Base-by-base conservation (phyloP, 1,140 invertebrate species). In the Nasonia giraulti region DNA sequence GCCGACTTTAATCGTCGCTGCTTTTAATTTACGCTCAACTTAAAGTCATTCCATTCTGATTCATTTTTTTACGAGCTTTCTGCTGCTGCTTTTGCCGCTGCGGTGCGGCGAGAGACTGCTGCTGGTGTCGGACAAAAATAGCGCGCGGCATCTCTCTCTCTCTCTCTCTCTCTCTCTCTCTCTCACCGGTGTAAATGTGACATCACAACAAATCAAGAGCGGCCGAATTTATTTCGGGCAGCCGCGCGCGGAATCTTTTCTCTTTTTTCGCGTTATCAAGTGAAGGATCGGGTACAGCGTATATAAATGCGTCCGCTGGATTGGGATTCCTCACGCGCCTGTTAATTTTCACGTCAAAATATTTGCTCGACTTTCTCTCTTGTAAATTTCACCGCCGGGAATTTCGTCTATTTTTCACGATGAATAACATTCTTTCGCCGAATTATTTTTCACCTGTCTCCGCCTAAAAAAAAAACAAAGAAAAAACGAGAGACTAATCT, bases 1-100 rank as follows among this genome's bases (percentile, higher is more conserved):
- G 23, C 7, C 12, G 77, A 80, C 55, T 80, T 80, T 80, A 80
- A 80, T 80, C 17, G 77, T 68, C 62, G 31, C 62, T 68, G 31
- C 66, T 66, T 68, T 68, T 68, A 80, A 80, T 80, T 80, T 80
- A 80, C 77, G 77, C 62, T 11, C 33, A 11, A 31, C 33, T 68
- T 40, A 68, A 81, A 73, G 80, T 71, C 66, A 73, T 10, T 81
- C 20, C 40, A 33, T 81, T 71, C 23, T 31, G 66, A 73, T 80
- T 80, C 37, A 69, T 80, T 80, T 69, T 66, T 40, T 80, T 68
- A n/a, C n/a, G 20, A 80, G 31, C 17, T n/a, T 79, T 62, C 62
- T 79, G 33, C 47, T 20, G 27, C 14, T 27, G 47, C 11, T 83
- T 73, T 33, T 76, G 33, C 55, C 55, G 6, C 12, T 2, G 17